A percentile compares a stretch with the other conserved stretches of the same genome.
phyloP scores from a whole-genome alignment of 2,888 invertebrate species.

The Tortricodes alternella region DNA sequence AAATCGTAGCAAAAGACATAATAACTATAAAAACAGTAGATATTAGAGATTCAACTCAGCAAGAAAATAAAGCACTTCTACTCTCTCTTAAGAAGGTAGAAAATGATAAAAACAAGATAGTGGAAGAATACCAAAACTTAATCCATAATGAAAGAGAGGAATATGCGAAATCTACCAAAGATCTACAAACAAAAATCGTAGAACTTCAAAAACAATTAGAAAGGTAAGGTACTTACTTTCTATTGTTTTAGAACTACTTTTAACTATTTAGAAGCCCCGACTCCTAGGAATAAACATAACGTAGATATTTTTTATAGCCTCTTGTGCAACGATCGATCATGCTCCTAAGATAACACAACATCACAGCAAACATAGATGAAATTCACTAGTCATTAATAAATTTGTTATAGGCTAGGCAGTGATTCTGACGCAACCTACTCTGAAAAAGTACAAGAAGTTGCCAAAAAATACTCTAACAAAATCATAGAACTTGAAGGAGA shows the following conservation, averaged over 20 bases:
- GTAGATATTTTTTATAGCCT: not conserved
- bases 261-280: not conserved
- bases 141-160: conserved; percentile 78
- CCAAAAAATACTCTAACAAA: conserved; percentile 69
- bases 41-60: conserved; percentile 53
- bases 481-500: conserved; percentile 66
- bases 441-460: conserved; percentile 55
- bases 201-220: conserved; percentile 63
- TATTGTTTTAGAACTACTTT: not conserved
- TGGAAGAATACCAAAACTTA: conserved; percentile 77
- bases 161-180: conserved; percentile 59
- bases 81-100: conserved; percentile 65
- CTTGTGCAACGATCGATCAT: conserved; percentile 48
- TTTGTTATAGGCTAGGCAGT: conserved; percentile 60
- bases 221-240: conserved; percentile 47
- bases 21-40: conserved; percentile 46
- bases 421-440: conserved; percentile 46
- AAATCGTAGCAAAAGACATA: conserved; percentile 46
- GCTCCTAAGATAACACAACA: conserved; percentile 48
- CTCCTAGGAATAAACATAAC: not conserved
- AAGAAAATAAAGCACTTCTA: conserved; percentile 72
- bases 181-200: conserved; percentile 56
- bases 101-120: conserved; percentile 63
- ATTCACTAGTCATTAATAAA: conserved; percentile 26
- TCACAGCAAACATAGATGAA: conserved; percentile 34